These are phyloP conservation scores for Palythoa caribaeorum DNA, from an alignment of 92 coral and sea anemone genomes.

Conservation along the genomic window DNA sequence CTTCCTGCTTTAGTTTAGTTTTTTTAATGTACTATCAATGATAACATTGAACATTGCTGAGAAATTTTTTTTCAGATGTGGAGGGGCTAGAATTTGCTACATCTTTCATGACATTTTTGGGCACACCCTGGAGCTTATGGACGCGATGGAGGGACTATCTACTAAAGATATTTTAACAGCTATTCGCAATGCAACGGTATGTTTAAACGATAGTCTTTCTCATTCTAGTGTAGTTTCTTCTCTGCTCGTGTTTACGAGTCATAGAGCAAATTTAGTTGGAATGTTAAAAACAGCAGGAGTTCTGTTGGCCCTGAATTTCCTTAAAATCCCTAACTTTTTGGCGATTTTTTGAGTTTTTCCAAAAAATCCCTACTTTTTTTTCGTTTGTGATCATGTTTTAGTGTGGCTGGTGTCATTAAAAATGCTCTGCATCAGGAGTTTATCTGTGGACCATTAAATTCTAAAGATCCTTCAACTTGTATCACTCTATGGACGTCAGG, in stretches of 20 bases:
- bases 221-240: neutral
- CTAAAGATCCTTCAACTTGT: no score
- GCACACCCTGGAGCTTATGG: slow-evolving; percentile 82
- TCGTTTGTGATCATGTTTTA: no score
- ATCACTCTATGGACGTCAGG: no score
- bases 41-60: neutral
- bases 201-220: neutral
- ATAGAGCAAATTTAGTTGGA: no score
- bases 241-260: neutral
- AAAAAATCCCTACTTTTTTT: no score
- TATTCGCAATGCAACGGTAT: slow-evolving; percentile 95
- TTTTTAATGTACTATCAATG: neutral
- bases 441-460: no score
- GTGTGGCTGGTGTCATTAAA: no score
- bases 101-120: slow-evolving; percentile 98
- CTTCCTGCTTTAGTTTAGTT: neutral
- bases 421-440: no score
- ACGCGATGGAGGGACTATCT: slow-evolving; percentile 94
- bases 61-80: slow-evolving; percentile 73
- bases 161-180: slow-evolving; percentile 97
- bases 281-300: no score
- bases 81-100: slow-evolving; percentile 98
- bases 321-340: no score
- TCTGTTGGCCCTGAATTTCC: no score
- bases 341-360: no score